Conservation (phyloP, 1,140 invertebrate species). For the Hylyphantes graminicola region DNA sequence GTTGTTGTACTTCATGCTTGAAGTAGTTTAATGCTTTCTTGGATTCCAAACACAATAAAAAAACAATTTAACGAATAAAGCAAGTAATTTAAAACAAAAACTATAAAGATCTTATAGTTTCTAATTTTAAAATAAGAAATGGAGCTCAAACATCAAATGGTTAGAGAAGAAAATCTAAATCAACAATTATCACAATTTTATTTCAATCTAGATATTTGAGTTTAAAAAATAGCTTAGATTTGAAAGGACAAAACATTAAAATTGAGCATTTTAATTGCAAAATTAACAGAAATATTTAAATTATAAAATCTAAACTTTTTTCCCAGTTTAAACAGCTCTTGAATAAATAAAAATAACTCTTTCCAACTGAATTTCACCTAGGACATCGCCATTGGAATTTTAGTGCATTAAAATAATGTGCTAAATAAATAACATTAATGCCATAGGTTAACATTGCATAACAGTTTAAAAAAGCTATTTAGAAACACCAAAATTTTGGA, state of each 20-base stretch:
- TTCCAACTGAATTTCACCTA: slow-evolving; percentile 5
- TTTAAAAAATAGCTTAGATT: background rate
- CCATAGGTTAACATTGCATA: slow-evolving; percentile 39
- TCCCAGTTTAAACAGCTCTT: background rate
- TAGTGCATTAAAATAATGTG: slow-evolving; percentile 17
- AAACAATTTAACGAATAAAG: too few species aligned
- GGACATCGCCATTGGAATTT: slow-evolving; percentile 32
- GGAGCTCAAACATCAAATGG: too few species aligned
- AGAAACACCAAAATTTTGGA: slow-evolving; percentile 33
- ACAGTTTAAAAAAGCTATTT: slow-evolving; percentile 56
- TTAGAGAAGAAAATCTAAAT: too few species aligned
- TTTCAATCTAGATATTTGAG: background rate
- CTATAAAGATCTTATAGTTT: too few species aligned
- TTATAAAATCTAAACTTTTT: background rate
- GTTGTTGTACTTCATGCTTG: too few species aligned
- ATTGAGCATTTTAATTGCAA: background rate
- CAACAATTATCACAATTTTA: background rate
- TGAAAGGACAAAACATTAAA: background rate
- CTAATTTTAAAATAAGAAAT: too few species aligned
- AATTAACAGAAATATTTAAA: background rate
- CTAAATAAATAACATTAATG: slow-evolving; percentile 31
- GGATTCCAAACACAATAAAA: too few species aligned
- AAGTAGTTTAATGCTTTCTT: too few species aligned
- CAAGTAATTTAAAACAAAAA: too few species aligned
- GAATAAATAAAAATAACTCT: background rate